phyloP scores from a whole-genome alignment of 2,888 invertebrate species.

The Euproctis similis region DNA sequence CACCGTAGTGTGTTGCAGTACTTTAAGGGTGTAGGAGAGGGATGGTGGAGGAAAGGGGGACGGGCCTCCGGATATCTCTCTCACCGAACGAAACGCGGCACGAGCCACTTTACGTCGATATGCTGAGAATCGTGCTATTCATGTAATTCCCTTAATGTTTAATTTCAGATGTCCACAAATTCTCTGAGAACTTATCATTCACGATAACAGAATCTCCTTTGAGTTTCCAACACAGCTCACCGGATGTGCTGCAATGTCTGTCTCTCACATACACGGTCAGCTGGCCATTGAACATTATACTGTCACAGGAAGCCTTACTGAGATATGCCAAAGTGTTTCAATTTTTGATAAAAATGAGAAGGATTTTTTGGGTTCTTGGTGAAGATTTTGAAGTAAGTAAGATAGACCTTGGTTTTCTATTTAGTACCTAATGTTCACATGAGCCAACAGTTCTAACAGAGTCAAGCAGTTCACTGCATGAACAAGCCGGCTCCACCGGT shows the following conservation, averaged over 20 bases:
- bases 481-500: too few species aligned
- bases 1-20: too few species aligned
- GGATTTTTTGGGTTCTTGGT: constrained; percentile 85
- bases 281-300: constrained; percentile 87
- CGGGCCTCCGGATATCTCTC: too few species aligned
- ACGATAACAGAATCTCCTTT: constrained; percentile 77
- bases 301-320: constrained; percentile 81
- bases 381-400: constrained; percentile 78
- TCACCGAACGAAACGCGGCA: too few species aligned
- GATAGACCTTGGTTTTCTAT: too few species aligned
- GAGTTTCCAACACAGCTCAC: constrained; percentile 78
- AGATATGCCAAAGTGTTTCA: constrained; percentile 85
- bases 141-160: neutral
- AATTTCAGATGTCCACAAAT: constrained; percentile 70
- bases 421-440: too few species aligned
- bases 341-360: constrained; percentile 83
- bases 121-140: neutral
- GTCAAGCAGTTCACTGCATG: too few species aligned
- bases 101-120: too few species aligned
- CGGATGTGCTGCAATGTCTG: constrained; percentile 80
- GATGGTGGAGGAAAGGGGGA: too few species aligned
- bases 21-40: too few species aligned
- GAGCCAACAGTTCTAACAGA: too few species aligned
- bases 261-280: constrained; percentile 81
- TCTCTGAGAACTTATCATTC: constrained; percentile 78